Evolutionary conservation across 2,888 invertebrate genomes (phyloP).

Genomic region (Eustalomyia histrio): DNA sequence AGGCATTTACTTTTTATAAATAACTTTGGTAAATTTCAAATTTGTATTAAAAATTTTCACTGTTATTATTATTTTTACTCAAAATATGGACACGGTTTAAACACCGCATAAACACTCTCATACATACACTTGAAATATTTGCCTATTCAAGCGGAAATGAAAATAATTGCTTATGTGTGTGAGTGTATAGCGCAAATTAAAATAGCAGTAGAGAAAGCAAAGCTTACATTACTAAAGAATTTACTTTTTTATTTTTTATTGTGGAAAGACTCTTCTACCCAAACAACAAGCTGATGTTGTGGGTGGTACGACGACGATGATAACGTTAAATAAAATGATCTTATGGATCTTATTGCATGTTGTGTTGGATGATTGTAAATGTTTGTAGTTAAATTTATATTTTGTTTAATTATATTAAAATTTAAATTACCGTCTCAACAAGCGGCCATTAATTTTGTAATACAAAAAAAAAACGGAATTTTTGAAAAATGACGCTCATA

Average conservation of each 20-base stretch:
- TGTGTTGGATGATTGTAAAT: background rate
- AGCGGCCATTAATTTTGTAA: conserved; percentile 20
- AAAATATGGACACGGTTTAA: background rate
- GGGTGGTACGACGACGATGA: conserved; percentile 3
- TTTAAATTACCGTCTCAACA: conserved; percentile 53
- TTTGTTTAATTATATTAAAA: conserved; percentile 50
- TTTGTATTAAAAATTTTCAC: no score
- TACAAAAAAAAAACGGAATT: background rate
- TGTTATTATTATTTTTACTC: background rate
- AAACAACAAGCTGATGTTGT: background rate
- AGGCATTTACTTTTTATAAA: no score
- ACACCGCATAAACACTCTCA: background rate
- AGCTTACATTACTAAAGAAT: background rate
- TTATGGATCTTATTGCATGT: conserved; percentile 21
- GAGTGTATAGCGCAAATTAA: conserved; percentile 17
- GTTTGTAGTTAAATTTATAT: background rate
- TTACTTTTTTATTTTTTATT: background rate
- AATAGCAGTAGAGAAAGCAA: background rate
- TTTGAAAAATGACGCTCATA: conserved; percentile 17
- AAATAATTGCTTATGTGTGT: conserved; percentile 69
- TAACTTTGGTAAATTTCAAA: no score
- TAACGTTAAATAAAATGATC: conserved; percentile 44
- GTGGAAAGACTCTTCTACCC: background rate
- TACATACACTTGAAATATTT: conserved; percentile 65
- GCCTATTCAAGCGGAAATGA: conserved; percentile 73